Evolutionary conservation across 2,888 invertebrate genomes (phyloP), one percentile per base, ranked within the genome.

Genomic region (Agapetus fuscipes): DNA sequence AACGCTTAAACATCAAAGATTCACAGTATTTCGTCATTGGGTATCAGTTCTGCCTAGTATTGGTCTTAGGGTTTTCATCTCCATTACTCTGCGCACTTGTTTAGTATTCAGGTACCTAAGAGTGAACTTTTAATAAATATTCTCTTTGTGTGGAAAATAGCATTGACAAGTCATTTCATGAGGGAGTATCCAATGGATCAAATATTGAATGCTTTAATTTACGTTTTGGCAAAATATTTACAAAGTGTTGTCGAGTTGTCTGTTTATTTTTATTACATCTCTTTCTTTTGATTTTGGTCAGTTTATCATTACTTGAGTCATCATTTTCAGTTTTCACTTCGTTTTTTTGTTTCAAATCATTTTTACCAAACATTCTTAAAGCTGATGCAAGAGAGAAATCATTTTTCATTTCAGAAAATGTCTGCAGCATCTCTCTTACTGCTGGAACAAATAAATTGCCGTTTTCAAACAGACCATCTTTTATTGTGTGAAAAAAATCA

Each of bases 361-460:
- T 20, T 17, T 33, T 38, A 16, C 45, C 45, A 39, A 45, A 45
- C 29, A 35, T 38, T 25, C 39, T 29, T 12, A 45, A 16, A 3
- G 45, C 41, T 14, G 29, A 16, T n/a, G 32, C 24, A 16, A 41
- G 41, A 9, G 41, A 12, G 13, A 32, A 24, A 33, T 45, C 41
- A n/a, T 35, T 37, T 41, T 45, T 45, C 32, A 45, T 33, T 25
- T 38, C 28, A 4, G 38, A 35, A 35, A 37, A 39, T 3, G 38
- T 40, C 26, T 45, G 38, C 3, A 45, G 24, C 41, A 45, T 39
- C 1, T 36, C 30, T 41, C 35, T 45, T 7, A 45, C 30, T 9
- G 45, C 45, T 4, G 45, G 45, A 3, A 39, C 45, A 30, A 45
- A 45, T 12, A 37, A 20, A 26, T 39, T 24, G 25, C 39, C 38